Base-by-base conservation (phyloP, 2,888 invertebrate genomes). In the Lasioglossum calceatum region DNA sequence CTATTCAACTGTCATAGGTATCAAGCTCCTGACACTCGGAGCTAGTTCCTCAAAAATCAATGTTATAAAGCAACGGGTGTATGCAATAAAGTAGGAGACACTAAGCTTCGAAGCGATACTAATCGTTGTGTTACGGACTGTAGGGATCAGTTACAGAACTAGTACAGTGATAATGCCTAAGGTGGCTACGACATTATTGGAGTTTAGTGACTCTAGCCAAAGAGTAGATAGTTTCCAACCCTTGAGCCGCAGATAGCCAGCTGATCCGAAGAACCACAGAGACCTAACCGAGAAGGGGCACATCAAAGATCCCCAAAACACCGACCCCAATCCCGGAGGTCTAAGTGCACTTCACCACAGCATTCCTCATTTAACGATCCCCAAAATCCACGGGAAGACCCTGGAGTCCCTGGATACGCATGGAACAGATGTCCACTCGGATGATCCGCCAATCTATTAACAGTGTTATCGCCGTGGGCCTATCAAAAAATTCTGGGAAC, bases 401-500 rank as follows among this genome's bases (percentile, higher is more conserved):
- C 36, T 2, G 19, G 19, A 19, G 23, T 32, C 64, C 32, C 14
- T 16, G 32, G 32, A 64, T 27, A 64, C 32, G n/a, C 27, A 23
- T 16, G 2, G 64, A 7, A 0, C 64, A 64, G 23, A 4, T 36
- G 36, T 67, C 67, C 36, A 19, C 8, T 23, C 8, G 67, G 67
- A 36, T 36, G 32, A 36, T 32, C 67, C 32, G 67, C 36, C n/a
- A 73, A 67, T 84, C 85, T 77, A 85, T 79, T 50, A 84, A 85
- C 54, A n/a, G 77, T 77, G 73, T 84, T 77, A 85, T 85, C 85
- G 73, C 4, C 23, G 32, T 23, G 61, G 64, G 85, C 27, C 76
- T 76, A 85, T 86, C 78, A 14, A 86, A 78, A 77, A n/a, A 47
- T 85, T 81, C 81, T 42, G 36, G 47, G 76, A 73, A 84, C 64